phyloP scores from a whole-genome alignment of 2,113 vertebrate species.

The Myodes glareolus region DNA sequence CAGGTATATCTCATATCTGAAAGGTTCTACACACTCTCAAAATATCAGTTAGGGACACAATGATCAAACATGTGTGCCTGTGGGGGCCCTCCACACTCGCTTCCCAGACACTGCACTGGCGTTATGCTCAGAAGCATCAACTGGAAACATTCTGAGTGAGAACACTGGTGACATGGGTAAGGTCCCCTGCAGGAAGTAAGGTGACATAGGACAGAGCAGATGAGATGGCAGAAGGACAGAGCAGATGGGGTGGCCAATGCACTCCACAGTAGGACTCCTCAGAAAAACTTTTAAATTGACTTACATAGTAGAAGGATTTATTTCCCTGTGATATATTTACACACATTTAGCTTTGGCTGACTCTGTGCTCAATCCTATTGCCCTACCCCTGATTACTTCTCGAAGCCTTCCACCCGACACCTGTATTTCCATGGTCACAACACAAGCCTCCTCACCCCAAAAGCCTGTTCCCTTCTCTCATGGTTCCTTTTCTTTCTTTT shows the following conservation, averaged over 20 bases:
- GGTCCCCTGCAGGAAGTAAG: background rate
- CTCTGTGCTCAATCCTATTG: background rate
- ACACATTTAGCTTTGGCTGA: too few relatives aligned
- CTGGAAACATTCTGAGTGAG: background rate
- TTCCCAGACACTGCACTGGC: too few relatives aligned
- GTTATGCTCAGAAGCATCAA: background rate
- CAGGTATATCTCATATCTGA: background rate
- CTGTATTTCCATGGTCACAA: background rate
- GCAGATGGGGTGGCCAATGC: fast-evolving
- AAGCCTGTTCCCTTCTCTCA: background rate
- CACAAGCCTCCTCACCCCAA: too few relatives aligned
- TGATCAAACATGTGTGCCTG: background rate
- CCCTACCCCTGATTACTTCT: background rate
- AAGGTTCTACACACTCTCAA: background rate
- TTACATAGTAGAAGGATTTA: background rate
- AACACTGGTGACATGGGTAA: background rate
- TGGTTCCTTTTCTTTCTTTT: background rate
- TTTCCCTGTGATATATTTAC: background rate
- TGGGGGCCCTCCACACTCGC: background rate
- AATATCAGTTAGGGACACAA: background rate
- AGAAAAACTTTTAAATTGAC: too few relatives aligned
- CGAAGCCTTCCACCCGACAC: background rate
- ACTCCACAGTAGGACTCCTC: background rate
- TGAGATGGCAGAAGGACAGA: fast-evolving
- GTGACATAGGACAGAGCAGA: background rate